These are phyloP conservation scores for Sarcophaga variegata DNA, from an alignment of 2,888 invertebrate species.

Conservation along the genomic window DNA sequence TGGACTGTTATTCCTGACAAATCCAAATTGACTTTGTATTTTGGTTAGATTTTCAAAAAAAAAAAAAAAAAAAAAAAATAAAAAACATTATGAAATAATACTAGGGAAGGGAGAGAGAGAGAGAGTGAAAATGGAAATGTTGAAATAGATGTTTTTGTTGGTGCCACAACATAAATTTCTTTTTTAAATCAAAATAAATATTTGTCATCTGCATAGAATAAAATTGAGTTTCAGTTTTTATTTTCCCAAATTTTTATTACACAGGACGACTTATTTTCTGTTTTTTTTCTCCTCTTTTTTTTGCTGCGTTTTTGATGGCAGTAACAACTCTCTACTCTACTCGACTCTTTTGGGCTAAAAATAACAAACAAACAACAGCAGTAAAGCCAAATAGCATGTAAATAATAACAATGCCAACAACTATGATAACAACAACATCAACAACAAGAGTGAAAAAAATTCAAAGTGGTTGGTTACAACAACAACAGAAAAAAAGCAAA, in stretches of 20 bases:
- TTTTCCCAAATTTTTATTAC: too few species aligned
- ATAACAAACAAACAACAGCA: conserved; percentile 16
- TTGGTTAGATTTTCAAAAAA: conserved; percentile 28
- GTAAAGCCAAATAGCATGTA: background rate
- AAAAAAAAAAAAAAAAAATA: background rate
- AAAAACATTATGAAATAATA: background rate
- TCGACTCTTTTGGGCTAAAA: background rate
- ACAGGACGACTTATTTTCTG: background rate
- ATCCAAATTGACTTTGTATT: conserved; percentile 59
- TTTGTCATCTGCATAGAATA: conserved; percentile 63
- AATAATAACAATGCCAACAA: too few species aligned
- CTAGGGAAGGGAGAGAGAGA: background rate
- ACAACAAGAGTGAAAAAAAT: background rate
- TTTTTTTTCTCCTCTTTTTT: background rate
- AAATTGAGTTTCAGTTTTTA: conserved; percentile 39
- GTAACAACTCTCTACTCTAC: conserved; percentile 22
- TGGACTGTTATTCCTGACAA: conserved; percentile 23
- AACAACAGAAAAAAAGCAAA: too few species aligned
- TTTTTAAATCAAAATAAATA: conserved; percentile 66
- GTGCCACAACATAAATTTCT: conserved; percentile 48
- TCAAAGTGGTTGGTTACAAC: too few species aligned
- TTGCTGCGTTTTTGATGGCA: conserved; percentile 9
- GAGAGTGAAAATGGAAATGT: background rate
- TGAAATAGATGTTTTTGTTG: conserved; percentile 18
- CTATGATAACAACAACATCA: conserved; percentile 21